A percentile compares a stretch with the other conserved stretches of the same genome.
phyloP scores from a whole-genome alignment of 1,140 invertebrate genomes.

The Cheumatopsyche charites region DNA sequence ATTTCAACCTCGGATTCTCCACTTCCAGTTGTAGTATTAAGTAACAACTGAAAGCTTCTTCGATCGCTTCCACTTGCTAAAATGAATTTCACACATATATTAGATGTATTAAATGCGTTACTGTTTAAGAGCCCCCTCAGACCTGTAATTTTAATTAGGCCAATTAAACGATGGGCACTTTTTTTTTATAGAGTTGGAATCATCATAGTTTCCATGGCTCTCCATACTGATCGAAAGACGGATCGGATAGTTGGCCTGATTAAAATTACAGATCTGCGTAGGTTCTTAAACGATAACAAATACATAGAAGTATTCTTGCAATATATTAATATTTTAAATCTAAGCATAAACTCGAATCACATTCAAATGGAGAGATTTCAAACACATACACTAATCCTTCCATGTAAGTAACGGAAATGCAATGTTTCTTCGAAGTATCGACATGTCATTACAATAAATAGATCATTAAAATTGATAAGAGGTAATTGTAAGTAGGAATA shows the following conservation, averaged over 20 bases:
- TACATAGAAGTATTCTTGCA: too few species aligned
- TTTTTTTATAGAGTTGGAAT: neutral
- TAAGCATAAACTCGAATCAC: too few species aligned
- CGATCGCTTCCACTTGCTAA: constrained; percentile 80
- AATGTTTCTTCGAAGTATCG: neutral
- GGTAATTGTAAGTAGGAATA: neutral
- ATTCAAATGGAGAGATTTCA: too few species aligned
- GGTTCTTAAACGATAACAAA: too few species aligned
- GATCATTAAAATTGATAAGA: neutral
- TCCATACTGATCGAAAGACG: neutral
- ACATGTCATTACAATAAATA: neutral
- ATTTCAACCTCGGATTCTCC: constrained; percentile 69
- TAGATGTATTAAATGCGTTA: neutral
- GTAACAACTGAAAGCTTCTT: constrained; percentile 86
- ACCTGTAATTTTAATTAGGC: neutral
- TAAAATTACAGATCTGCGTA: neutral
- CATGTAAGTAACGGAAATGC: too few species aligned
- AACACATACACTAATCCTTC: too few species aligned
- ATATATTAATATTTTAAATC: too few species aligned
- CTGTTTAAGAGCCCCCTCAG: neutral
- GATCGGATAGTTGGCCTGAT: neutral
- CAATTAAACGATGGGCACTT: neutral
- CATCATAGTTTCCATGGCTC: neutral
- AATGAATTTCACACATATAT: constrained; percentile 29
- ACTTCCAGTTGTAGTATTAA: constrained; percentile 74